A percentile compares a stretch with the other conserved stretches of the same genome.
phyloP scores from a whole-genome alignment of 2,113 vertebrate species.

The Lepus americanus region DNA sequence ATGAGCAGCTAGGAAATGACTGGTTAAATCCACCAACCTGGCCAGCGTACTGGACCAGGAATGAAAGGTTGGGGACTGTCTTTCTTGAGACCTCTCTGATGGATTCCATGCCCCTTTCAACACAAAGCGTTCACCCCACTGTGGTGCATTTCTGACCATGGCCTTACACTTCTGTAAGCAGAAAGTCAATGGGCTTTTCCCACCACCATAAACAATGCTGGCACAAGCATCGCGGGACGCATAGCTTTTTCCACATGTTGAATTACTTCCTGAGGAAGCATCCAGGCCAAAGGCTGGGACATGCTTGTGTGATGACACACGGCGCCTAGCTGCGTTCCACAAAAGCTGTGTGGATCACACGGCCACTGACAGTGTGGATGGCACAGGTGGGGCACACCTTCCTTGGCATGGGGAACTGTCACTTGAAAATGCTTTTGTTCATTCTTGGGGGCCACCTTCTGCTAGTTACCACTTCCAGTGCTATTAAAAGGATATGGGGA shows the following conservation, averaged over 20 bases:
- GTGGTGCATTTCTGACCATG: neutral
- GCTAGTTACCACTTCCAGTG: neutral
- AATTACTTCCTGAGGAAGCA: constrained; percentile 76
- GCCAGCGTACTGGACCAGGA: neutral
- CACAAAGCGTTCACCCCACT: neutral
- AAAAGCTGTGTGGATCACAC: neutral
- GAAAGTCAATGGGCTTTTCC: neutral
- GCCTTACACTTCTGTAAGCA: neutral
- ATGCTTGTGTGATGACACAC: constrained; percentile 10
- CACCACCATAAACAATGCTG: neutral
- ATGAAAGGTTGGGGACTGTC: neutral
- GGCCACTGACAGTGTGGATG: neutral
- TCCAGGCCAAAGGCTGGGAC: constrained; percentile 56
- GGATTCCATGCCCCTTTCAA: neutral
- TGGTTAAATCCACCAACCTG: neutral
- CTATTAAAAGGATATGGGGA: neutral
- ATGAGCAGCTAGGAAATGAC: neutral
- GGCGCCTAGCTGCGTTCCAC: constrained; percentile 40
- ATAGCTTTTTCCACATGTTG: constrained; percentile 49
- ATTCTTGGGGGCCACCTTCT: neutral
- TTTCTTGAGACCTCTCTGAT: neutral
- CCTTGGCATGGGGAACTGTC: neutral
- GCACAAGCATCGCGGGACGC: neutral
- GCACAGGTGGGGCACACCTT: neutral
- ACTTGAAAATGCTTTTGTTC: constrained; percentile 30